A percentile compares a stretch with the other conserved stretches of the same genome.
phyloP scores from a whole-genome alignment of 1,140 invertebrate species.

The Neodiprion virginianus region DNA sequence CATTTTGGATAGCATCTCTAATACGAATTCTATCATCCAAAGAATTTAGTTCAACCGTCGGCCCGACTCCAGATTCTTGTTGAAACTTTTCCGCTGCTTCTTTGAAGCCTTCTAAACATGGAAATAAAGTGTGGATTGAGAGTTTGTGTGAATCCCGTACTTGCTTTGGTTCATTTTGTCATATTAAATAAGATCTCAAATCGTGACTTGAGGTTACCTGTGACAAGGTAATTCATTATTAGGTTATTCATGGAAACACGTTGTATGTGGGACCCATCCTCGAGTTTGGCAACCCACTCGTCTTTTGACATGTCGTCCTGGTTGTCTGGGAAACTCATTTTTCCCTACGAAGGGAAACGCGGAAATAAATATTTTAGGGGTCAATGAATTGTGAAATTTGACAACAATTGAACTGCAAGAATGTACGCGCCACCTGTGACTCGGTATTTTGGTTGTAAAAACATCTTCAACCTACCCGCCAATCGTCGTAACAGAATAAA shows the following conservation, averaged over 20 bases:
- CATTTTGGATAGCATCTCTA: constrained; percentile 92
- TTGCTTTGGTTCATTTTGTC: constrained; percentile 26
- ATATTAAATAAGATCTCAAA: constrained; percentile 32
- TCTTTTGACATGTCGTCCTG: constrained; percentile 53
- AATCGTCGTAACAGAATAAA: too few relatives aligned
- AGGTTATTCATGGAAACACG: constrained; percentile 94
- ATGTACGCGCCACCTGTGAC: too few relatives aligned
- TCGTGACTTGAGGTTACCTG: constrained; percentile 69
- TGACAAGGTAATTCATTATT: constrained; percentile 98
- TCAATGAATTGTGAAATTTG: not conserved
- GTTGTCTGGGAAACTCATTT: constrained; percentile 56
- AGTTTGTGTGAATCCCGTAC: constrained; percentile 11
- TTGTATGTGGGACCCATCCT: constrained; percentile 82
- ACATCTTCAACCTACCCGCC: too few relatives aligned
- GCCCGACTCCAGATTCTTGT: constrained; percentile 89
- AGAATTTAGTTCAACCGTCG: constrained; percentile 86
- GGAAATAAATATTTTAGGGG: not conserved
- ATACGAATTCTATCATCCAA: constrained; percentile 95
- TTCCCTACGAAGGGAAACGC: constrained; percentile 12
- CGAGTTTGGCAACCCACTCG: constrained; percentile 56
- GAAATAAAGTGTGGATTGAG: constrained; percentile 2
- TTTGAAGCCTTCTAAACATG: constrained; percentile 89
- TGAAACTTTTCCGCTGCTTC: constrained; percentile 98
- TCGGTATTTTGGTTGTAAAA: too few relatives aligned
- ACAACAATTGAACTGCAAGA: not conserved